phyloP scores from a whole-genome alignment of 2,797 vertebrate species.

The Cossypha dichroa region DNA sequence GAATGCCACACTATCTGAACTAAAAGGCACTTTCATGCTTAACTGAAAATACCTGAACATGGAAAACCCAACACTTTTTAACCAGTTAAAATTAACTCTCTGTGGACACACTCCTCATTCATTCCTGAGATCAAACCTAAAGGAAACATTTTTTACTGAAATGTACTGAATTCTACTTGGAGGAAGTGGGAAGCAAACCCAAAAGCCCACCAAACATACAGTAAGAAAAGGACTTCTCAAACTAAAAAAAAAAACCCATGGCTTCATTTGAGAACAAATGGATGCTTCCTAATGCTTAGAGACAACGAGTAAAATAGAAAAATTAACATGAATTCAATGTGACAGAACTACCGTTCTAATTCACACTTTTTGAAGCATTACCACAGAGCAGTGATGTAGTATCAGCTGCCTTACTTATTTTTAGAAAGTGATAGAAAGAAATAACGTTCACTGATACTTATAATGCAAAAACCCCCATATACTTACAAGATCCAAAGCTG shows the following conservation, averaged over 20 bases:
- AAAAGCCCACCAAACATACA: background rate
- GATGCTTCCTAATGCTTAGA: background rate
- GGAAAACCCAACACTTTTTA: constrained; percentile 48
- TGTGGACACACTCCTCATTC: background rate
- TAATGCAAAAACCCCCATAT: background rate
- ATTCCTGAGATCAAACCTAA: background rate
- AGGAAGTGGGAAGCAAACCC: background rate
- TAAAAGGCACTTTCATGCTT: constrained; percentile 64
- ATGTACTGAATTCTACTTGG: background rate
- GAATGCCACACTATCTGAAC: constrained; percentile 61
- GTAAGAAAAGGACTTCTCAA: background rate
- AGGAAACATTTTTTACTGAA: background rate
- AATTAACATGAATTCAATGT: background rate
- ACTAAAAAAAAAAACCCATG: background rate
- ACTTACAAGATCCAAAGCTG: constrained; percentile 84
- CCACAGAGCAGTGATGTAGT: background rate
- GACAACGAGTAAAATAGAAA: background rate
- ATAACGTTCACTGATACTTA: background rate
- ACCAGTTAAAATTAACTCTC: constrained; percentile 16
- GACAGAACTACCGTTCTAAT: background rate
- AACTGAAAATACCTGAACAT: constrained; percentile 59
- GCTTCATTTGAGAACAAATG: background rate
- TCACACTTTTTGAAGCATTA: background rate
- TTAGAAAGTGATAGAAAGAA: background rate
- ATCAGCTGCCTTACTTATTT: background rate